Conservation (phyloP, 2,888 invertebrate species). For the Aphrophora alni region DNA sequence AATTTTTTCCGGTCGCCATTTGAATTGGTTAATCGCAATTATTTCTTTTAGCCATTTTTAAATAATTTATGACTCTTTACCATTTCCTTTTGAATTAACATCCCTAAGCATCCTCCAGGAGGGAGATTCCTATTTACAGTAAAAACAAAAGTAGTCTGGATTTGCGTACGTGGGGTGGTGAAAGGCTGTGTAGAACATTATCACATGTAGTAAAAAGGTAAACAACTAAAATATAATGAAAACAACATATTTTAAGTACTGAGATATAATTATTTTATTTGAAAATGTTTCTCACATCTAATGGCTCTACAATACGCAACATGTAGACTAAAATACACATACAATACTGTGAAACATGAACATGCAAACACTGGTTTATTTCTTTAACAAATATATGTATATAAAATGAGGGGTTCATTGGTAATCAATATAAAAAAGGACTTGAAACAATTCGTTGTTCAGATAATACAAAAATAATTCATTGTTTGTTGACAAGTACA, state of each 20-base stretch:
- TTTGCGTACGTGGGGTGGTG: too few species aligned
- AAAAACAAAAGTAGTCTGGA: too few species aligned
- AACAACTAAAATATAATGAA: neutral
- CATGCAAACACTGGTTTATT: neutral
- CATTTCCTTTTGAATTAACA: too few species aligned
- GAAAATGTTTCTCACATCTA: neutral
- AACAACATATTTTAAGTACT: neutral
- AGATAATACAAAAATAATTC: neutral
- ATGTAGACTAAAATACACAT: conserved; percentile 4
- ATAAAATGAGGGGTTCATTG: neutral
- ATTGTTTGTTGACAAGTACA: neutral
- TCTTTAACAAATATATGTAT: neutral
- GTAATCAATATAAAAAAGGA: neutral
- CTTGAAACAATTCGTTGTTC: neutral
- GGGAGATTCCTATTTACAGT: too few species aligned
- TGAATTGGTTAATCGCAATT: too few species aligned
- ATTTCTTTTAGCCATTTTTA: too few species aligned
- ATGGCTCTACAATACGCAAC: neutral
- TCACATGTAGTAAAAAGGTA: too few species aligned
- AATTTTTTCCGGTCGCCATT: too few species aligned
- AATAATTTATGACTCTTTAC: too few species aligned
- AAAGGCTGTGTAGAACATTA: too few species aligned
- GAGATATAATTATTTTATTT: neutral
- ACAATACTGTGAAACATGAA: neutral
- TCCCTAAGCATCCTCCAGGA: too few species aligned